Conservation (phyloP, 2,113 vertebrate species). For the Forbesichthys agassizii region DNA sequence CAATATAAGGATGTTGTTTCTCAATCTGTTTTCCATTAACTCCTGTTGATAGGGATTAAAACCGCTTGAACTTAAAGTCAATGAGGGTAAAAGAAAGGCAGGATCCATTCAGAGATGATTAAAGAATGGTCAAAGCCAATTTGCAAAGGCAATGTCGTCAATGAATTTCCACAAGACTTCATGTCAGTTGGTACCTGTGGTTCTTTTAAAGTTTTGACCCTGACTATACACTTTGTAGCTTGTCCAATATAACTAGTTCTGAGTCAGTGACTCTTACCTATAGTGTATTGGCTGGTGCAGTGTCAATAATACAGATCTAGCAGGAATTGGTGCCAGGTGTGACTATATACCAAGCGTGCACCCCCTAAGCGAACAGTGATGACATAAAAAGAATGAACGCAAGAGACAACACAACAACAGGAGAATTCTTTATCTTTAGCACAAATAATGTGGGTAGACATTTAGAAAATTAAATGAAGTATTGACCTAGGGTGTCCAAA, state of each 20-base stretch:
- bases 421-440: background rate
- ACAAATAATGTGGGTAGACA: no score
- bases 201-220: constrained; percentile 37
- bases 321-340: constrained; percentile 37
- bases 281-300: constrained; percentile 49
- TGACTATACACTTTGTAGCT: constrained; percentile 40
- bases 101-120: constrained; percentile 46
- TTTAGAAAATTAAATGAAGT: no score
- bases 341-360: constrained; percentile 36
- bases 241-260: constrained; percentile 40
- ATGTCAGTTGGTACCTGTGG: background rate
- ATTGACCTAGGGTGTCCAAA: no score
- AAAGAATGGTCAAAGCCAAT: constrained; percentile 29
- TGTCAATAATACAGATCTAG: constrained; percentile 69
- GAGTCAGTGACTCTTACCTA: constrained; percentile 38
- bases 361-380: constrained; percentile 16
- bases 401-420: constrained; percentile 1
- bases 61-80: constrained; percentile 45
- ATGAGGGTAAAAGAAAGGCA: constrained; percentile 42
- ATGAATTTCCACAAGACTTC: background rate
- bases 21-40: no score
- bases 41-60: constrained; percentile 41
- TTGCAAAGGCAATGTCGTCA: constrained; percentile 13
- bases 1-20: no score
- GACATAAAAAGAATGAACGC: constrained; percentile 7